Conservation (phyloP, 2,888 invertebrate species). For the Urechis unicinctus region DNA sequence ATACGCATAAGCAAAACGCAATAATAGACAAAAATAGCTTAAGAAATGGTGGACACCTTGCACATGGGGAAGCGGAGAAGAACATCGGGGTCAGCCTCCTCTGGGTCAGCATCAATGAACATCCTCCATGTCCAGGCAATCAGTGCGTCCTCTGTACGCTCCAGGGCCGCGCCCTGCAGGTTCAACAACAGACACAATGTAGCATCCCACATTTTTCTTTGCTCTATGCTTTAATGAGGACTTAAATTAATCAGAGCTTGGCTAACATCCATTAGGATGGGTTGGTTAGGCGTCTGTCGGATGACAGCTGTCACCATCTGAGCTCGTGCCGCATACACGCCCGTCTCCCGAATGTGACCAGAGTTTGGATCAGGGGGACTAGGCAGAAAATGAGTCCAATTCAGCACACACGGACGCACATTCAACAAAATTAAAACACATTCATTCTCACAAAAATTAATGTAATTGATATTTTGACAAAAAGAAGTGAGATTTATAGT, state of each 20-base stretch:
- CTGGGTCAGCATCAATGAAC: too few relatives aligned
- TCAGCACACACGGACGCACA: too few relatives aligned
- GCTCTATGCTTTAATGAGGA: not conserved
- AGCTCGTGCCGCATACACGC: slow-evolving; percentile 3
- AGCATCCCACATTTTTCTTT: too few relatives aligned
- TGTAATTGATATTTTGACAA: too few relatives aligned
- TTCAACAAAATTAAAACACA: too few relatives aligned
- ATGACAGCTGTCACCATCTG: slow-evolving; percentile 11
- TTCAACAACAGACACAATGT: too few relatives aligned
- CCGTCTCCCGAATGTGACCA: slow-evolving; percentile 8
- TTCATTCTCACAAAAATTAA: too few relatives aligned
- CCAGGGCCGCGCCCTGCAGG: not conserved
- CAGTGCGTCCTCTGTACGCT: slow-evolving; percentile 8
- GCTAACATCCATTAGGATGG: slow-evolving; percentile 11
- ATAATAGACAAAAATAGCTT: too few relatives aligned
- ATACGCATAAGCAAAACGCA: too few relatives aligned
- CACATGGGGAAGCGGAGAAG: slow-evolving; percentile 13
- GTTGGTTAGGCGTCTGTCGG: slow-evolving; percentile 10
- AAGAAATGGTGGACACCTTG: too few relatives aligned
- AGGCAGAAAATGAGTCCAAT: not conserved
- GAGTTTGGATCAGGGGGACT: slow-evolving; percentile 1
- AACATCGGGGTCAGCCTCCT: slow-evolving; percentile 9
- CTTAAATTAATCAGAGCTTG: not conserved
- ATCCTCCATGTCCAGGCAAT: slow-evolving; percentile 16
- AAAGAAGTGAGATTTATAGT: too few relatives aligned